phyloP scores from a whole-genome alignment of 2,888 invertebrate species.

The Acanthopleura granulata region DNA sequence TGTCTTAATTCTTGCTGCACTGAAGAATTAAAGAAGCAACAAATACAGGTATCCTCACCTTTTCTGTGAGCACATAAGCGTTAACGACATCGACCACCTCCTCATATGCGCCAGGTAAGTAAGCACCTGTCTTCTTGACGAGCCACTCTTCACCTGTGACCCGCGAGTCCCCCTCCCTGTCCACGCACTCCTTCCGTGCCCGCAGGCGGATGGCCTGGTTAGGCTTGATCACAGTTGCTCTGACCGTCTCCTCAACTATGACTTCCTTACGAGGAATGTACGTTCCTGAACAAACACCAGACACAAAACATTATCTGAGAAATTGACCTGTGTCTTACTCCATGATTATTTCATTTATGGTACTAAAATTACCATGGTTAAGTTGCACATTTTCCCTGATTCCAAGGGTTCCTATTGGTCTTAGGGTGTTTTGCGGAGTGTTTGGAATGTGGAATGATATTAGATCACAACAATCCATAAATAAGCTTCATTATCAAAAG shows the following conservation, averaged over 20 bases:
- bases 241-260: slow-evolving; percentile 68
- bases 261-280: slow-evolving; percentile 72
- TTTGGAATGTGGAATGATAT: too few relatives aligned
- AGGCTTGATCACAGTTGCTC: slow-evolving; percentile 70
- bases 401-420: too few relatives aligned
- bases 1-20: too few relatives aligned
- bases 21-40: too few relatives aligned
- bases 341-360: too few relatives aligned
- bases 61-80: slow-evolving; percentile 72
- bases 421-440: too few relatives aligned
- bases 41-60: slow-evolving; percentile 56
- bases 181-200: slow-evolving; percentile 70
- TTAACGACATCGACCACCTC: slow-evolving; percentile 71
- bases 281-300: slow-evolving; percentile 62
- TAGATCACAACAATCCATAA: too few relatives aligned
- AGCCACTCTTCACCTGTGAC: slow-evolving; percentile 72
- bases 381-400: too few relatives aligned
- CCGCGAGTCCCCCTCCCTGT: slow-evolving; percentile 56
- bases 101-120: slow-evolving; percentile 72
- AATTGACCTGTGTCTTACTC: too few relatives aligned
- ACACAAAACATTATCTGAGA: neutral
- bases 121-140: slow-evolving; percentile 71
- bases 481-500: too few relatives aligned
- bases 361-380: too few relatives aligned
- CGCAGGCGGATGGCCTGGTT: slow-evolving; percentile 72